Evolutionary conservation across 2,888 invertebrate genomes (phyloP), one percentile per base, ranked within the genome.

Genomic region (Ectobius pallidus): DNA sequence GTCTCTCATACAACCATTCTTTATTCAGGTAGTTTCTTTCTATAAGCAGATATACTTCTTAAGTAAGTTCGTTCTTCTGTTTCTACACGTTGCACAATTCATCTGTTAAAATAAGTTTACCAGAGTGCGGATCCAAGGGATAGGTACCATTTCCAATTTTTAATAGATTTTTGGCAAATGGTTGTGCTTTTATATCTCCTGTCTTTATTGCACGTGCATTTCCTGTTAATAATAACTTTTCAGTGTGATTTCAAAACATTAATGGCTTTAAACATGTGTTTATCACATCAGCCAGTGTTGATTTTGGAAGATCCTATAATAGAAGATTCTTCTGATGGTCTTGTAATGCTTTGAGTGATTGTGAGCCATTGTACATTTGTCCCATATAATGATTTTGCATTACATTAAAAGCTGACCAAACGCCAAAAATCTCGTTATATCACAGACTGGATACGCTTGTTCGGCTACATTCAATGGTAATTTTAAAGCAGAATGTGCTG

Each of bases 21-120:
- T 61, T 22, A 9, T 61, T 61, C 61, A 61, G 61, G 61, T 61
- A 61, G 61, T 61, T 61, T 27, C 11, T 61, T 61, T 61, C 61
- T 61, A 61, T 27, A 61, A 61, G 61, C 61, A 16, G 7, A 27
- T 22, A 14, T 9, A 22, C 61, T 22, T 61, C 25, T 14, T 61
- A 11, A 16, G 25, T 61, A 61, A 27, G 30, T 61, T 61, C 7
- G 4, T 61, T 16, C 22, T 61, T 25, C 22, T 3, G 9, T 61
- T 61, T 25, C 22, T 14, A 11, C 22, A 22, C 7, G 30, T 61
- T 61, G 61, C 61, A 61, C 61, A 61, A 22, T 61, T 61, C n/a
- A 14, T 61, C 30, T 34, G 34, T 34, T 34, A 34, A 34, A 52
- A 22, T 52, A 22, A 52, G 52, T 52, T 52, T 52, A 52, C n/a